Conservation (phyloP, 2,888 invertebrate genomes). For the Eupithecia tripunctaria region DNA sequence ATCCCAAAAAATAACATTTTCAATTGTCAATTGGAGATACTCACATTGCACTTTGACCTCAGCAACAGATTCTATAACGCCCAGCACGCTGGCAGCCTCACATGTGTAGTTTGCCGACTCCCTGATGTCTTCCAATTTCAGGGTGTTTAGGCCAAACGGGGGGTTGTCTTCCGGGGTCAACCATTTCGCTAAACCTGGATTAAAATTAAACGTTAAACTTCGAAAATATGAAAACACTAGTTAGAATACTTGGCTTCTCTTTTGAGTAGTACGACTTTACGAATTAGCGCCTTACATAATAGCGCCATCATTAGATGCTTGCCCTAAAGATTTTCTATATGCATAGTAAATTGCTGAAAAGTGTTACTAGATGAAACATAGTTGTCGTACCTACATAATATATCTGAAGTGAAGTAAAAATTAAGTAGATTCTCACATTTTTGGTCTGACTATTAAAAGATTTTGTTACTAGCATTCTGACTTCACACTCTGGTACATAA, state of each 20-base stretch:
- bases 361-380: too few species aligned
- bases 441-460: too few species aligned
- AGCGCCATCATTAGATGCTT: too few species aligned
- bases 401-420: background rate
- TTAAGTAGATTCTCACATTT: too few species aligned
- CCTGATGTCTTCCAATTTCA: slow-evolving; percentile 93
- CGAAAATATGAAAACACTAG: background rate
- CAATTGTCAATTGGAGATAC: slow-evolving; percentile 50
- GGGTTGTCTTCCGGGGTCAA: slow-evolving; percentile 95
- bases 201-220: background rate
- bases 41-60: slow-evolving; percentile 98
- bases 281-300: background rate
- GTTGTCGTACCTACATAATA: too few species aligned
- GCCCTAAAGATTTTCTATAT: too few species aligned
- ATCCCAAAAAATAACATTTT: too few species aligned
- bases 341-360: too few species aligned
- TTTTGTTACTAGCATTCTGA: too few species aligned
- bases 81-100: slow-evolving; percentile 96
- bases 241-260: too few species aligned
- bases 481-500: too few species aligned
- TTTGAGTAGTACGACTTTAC: background rate
- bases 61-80: slow-evolving; percentile 94
- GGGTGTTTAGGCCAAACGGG: slow-evolving; percentile 93
- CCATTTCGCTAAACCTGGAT: slow-evolving; percentile 88
- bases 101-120: slow-evolving; percentile 99